These are phyloP conservation scores for Catharus bicknelli DNA, from an alignment of 2,113 vertebrate genomes.

Conservation along the genomic window DNA sequence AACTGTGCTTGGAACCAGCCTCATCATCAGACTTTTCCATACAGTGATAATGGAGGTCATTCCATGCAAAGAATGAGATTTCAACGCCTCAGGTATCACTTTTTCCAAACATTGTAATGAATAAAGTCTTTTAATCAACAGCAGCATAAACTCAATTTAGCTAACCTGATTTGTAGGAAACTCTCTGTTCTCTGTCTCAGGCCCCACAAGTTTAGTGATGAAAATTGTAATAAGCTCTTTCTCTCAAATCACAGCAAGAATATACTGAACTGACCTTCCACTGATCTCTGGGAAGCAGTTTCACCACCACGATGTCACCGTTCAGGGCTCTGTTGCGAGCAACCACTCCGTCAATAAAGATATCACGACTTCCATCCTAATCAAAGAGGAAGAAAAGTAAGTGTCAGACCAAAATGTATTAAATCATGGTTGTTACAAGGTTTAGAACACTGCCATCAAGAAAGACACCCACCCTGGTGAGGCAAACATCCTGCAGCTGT, in stretches of 20 bases:
- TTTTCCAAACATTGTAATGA: background rate
- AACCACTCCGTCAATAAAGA: slow-evolving; percentile 93
- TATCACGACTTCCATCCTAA: slow-evolving; percentile 88
- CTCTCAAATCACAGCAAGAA: background rate
- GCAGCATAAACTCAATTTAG: background rate
- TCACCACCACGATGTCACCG: slow-evolving; percentile 90
- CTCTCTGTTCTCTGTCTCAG: background rate
- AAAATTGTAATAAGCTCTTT: background rate
- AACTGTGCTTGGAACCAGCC: background rate
- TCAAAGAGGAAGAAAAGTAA: slow-evolving; percentile 14
- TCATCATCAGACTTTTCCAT: background rate
- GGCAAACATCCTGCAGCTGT: background rate
- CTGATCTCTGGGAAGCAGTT: slow-evolving; percentile 87
- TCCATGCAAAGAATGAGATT: background rate
- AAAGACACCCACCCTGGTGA: background rate
- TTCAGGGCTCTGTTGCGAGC: slow-evolving; percentile 94
- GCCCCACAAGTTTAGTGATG: background rate
- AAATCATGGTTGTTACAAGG: background rate
- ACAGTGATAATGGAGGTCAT: background rate
- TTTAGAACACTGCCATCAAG: background rate
- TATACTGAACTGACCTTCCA: slow-evolving; percentile 87
- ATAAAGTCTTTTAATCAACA: background rate
- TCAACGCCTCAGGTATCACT: background rate
- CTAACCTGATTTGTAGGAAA: background rate
- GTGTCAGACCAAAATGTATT: background rate